A percentile compares a stretch with the other conserved stretches of the same genome.
phyloP scores from a whole-genome alignment of 1,140 invertebrate species.

The Psix sp. region DNA sequence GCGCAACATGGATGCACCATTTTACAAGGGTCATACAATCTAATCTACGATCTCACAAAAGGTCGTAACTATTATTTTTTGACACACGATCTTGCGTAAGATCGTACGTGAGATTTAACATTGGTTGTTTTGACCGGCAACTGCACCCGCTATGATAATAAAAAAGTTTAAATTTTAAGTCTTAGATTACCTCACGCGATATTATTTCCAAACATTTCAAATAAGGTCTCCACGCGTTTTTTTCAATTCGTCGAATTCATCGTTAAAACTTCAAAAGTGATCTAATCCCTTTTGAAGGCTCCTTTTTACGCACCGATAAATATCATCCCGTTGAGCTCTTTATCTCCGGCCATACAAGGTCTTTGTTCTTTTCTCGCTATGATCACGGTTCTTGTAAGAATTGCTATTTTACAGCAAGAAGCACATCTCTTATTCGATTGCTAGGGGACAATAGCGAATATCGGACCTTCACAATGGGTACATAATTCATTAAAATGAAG shows the following conservation, averaged over 20 bases:
- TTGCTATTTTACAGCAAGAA: constrained; percentile 11
- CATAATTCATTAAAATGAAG: too few species aligned
- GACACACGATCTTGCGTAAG: too few species aligned
- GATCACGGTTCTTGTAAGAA: constrained; percentile 26
- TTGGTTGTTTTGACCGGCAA: too few species aligned
- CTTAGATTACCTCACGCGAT: too few species aligned
- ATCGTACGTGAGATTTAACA: too few species aligned
- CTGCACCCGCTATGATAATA: too few species aligned
- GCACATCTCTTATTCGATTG: constrained; percentile 25
- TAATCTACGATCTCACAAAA: too few species aligned
- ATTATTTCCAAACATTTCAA: constrained; percentile 62
- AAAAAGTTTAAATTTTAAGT: too few species aligned
- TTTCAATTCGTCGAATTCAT: constrained; percentile 42
- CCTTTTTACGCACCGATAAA: constrained; percentile 56
- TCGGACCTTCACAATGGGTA: too few species aligned
- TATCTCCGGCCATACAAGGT: constrained; percentile 33
- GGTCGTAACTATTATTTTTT: too few species aligned
- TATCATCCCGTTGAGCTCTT: constrained; percentile 49
- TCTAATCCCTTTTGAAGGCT: constrained; percentile 53
- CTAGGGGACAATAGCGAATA: not conserved
- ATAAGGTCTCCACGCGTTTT: constrained; percentile 57
- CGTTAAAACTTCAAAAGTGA: constrained; percentile 52
- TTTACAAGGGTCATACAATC: too few species aligned
- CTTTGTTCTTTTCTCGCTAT: constrained; percentile 46
- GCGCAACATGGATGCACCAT: too few species aligned